Evolutionary conservation across 2,113 vertebrate species (phyloP), one percentile per base, ranked within the genome.

Genomic region (Aramus guarauna): DNA sequence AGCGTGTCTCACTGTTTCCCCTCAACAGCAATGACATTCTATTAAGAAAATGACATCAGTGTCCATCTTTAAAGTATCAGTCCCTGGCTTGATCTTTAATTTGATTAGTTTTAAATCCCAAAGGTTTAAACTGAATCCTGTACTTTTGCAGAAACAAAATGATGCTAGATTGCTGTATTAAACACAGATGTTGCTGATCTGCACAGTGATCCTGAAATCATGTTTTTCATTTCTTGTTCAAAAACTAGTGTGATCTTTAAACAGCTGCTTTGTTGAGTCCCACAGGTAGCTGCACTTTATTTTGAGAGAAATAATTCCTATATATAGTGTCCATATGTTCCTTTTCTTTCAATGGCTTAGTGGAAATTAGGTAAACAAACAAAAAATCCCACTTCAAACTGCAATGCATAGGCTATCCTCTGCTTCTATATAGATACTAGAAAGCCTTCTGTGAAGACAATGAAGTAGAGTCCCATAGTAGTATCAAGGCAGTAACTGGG

Each of bases 211-310:
- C 84, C 64, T 68, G 37, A 84, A 82, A 94, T 34, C 15, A n/a
- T 20, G 34, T 30, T 92, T 94, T 90, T 74, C 34, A 60, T 91
- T 82, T 84, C 58, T 60, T 66, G 23, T 77, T 92, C 45, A 82
- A 80, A 96, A 92, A 84, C 36, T 37, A 72, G 68, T 58, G 68
- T 87, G 79, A 82, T 90, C 74, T 96, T 83, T 94, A 69, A 96
- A 74, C 93, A 96, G 95, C 94, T 97, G 96, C 84, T 90, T 87
- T 90, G 84, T 59, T 43, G 60, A 77, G 60, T 94, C 86, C 81
- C 96, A 94, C 86, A 96, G 95, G 90, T 95, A 96, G 50, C 60
- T 88, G 41, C 39, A 85, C 62, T 79, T 95, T 29, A 64, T 89
- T 92, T 71, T 15, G 53, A 96, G 66, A 71, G n/a, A 69, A 93